phyloP scores from a whole-genome alignment of 1,140 invertebrate genomes.

The Dendrolimus punctatus region DNA sequence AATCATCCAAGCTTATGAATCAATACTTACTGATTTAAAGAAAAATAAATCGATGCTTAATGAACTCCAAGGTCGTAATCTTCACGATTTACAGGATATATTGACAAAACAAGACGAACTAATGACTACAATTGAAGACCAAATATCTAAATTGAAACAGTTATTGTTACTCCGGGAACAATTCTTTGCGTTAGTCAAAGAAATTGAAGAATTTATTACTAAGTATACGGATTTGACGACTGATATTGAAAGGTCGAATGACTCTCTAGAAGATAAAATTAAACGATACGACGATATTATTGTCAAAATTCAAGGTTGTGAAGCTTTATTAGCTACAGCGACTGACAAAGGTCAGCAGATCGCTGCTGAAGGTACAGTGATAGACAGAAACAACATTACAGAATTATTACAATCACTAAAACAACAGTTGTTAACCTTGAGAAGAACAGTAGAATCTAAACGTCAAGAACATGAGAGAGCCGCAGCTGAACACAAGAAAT shows the following conservation, averaged over 20 bases:
- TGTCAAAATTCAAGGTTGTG: conserved; percentile 88
- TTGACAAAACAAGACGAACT: conserved; percentile 88
- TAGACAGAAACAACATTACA: conserved; percentile 89
- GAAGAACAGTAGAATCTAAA: conserved; percentile 87
- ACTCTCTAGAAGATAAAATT: conserved; percentile 89
- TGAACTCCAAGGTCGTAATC: conserved; percentile 81
- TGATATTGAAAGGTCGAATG: conserved; percentile 86
- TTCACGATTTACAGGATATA: conserved; percentile 84
- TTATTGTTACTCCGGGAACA: conserved; percentile 87
- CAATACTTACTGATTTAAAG: conserved; percentile 85
- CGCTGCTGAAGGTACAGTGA: conserved; percentile 87
- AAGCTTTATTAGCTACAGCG: conserved; percentile 88
- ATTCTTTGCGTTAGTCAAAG: conserved; percentile 87
- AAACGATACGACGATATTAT: conserved; percentile 90
- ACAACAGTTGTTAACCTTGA: conserved; percentile 84
- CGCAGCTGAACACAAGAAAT: conserved; percentile 88
- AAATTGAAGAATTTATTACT: conserved; percentile 89
- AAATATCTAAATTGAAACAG: conserved; percentile 84
- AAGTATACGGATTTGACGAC: conserved; percentile 90
- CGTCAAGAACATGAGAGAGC: conserved; percentile 89
- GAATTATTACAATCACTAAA: conserved; percentile 90
- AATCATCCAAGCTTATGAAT: conserved; percentile 84
- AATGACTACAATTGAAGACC: conserved; percentile 86
- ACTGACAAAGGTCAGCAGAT: conserved; percentile 94
- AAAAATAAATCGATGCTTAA: conserved; percentile 85